Evolutionary conservation across 2,888 invertebrate genomes (phyloP), one percentile per base, ranked within the genome.

Genomic region (Scaptomyza parva): DNA sequence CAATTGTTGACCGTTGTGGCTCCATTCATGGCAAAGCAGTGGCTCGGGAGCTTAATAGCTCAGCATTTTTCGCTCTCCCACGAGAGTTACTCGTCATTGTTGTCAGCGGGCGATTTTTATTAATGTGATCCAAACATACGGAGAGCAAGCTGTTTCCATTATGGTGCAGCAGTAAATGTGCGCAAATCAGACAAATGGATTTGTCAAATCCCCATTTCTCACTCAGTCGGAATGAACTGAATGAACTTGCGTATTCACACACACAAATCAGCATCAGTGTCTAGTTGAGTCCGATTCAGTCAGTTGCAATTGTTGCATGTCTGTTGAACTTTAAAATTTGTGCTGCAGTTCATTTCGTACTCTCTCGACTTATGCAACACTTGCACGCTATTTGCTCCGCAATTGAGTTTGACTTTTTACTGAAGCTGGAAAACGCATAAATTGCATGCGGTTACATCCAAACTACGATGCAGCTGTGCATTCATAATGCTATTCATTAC

Each of bases 151-250:
- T 37, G 40, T 54, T 69, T 72, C 70, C 75, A 68, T 70, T 70
- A 58, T 55, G 67, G 59, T 55, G 67, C n/a, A n/a, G 61, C 55
- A 48, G 50, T 37, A 65, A 61, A 61, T 51, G 70, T 39, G 52
- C 48, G 39, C 64, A 72, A 67, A 57, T 70, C 72, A 66, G 64
- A 77, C 80, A 84, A 81, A 83, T 77, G 67, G 39, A 70, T 67
- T 66, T 76, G 58, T 64, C 50, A 41, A 55, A 59, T 61, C 43
- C 40, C 20, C 44, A 66, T 64, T 58, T 47, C 57, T 75, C 45
- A 24, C 12, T 24, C 30, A 48, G 47, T 0, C 28, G n/a, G n/a
- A n/a, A 47, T 28, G 17, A 18, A n/a, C 40, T 40, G 40, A 20
- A 40, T 40, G 7, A 28, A 65, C 48, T 55, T 55, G 18, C 26